Base-by-base conservation (phyloP, 2,888 invertebrate genomes). In the Eurytoma adleriae region DNA sequence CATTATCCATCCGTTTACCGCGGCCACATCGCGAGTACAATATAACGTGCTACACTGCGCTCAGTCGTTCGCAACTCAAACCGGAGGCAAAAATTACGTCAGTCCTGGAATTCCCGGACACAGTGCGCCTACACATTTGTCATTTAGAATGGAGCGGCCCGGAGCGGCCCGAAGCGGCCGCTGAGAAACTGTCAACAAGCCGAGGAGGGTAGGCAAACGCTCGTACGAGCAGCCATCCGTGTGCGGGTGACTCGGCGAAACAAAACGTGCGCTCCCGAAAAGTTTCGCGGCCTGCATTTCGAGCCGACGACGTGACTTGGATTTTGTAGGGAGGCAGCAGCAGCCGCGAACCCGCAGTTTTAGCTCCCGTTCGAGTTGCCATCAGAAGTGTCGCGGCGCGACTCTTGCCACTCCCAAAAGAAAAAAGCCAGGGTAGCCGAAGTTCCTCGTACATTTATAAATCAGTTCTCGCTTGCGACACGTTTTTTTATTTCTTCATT, bases 111-210 rank as follows among this genome's bases (percentile, higher is more conserved):
- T 30, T 3, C 30, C n/a, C 52, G 59, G 7, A n/a, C 48, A 62
- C 12, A 7, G 62, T 12, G 54, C 27, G 20, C 30, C 24, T 30
- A 18, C 12, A 78, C 77, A 82, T 84, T 83, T 82, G 81, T 84
- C 83, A 83, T 78, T 80, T 78, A 67, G 75, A 83, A 83, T 78
- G 79, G 81, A 76, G n/a, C 79, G 71, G 77, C 73, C 78, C 76
- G 62, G 54, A 24, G 24, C 24, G 24, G 24, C 24, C 24, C 24
- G 24, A n/a, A n/a, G n/a, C 30, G 50, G 61, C 59, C 20, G 30
- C 48, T 40, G 69, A 79, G 74, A 64, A 69, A 68, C 69, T 64
- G 74, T 79, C 74, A 69, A 74, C 79, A 27, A 74, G 73, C 69
- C 62, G 12, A 40, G 24, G n/a, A 48, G 14, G 30, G 18, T 20